Evolutionary conservation across 1,140 invertebrate species (phyloP).

Genomic region (Macrobrachium nipponense): DNA sequence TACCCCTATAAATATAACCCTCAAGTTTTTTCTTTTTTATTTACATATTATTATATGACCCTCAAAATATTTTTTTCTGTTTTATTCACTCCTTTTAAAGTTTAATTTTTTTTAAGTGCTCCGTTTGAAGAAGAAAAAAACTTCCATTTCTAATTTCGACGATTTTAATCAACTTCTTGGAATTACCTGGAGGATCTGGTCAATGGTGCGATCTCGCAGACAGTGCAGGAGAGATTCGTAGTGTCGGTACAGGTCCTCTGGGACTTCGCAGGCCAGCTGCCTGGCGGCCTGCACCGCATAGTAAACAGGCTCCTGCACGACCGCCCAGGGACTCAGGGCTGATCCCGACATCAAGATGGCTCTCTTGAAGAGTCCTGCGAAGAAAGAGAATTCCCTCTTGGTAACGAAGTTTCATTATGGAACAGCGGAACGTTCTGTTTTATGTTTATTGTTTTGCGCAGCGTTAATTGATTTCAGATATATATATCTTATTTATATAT

Average conservation of each 20-base stretch:
- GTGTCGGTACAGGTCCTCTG: conserved; percentile 48
- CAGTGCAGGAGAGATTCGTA: conserved; percentile 62
- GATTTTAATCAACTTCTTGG: not conserved
- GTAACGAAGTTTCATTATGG: conserved; percentile 64
- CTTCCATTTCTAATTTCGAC: no score
- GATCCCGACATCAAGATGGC: conserved; percentile 51
- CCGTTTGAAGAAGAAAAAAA: no score
- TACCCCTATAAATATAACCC: no score
- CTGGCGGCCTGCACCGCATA: conserved; percentile 69
- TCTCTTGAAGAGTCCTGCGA: conserved; percentile 65
- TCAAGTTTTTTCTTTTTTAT: no score
- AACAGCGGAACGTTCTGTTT: not conserved
- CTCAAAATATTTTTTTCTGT: no score
- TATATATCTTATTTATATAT: no score
- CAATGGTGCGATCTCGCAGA: conserved; percentile 66
- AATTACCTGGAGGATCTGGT: conserved; percentile 68
- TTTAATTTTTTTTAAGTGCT: no score
- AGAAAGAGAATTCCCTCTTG: conserved; percentile 66
- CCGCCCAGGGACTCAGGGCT: conserved; percentile 45
- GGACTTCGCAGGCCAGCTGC: conserved; percentile 68
- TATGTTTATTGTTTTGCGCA: not conserved
- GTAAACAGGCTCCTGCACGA: conserved; percentile 66
- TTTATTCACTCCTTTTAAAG: no score
- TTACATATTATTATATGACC: no score
- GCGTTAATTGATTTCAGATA: no score